These are phyloP conservation scores for Spisula solida DNA, from an alignment of 2,888 invertebrate genomes.

Conservation along the genomic window DNA sequence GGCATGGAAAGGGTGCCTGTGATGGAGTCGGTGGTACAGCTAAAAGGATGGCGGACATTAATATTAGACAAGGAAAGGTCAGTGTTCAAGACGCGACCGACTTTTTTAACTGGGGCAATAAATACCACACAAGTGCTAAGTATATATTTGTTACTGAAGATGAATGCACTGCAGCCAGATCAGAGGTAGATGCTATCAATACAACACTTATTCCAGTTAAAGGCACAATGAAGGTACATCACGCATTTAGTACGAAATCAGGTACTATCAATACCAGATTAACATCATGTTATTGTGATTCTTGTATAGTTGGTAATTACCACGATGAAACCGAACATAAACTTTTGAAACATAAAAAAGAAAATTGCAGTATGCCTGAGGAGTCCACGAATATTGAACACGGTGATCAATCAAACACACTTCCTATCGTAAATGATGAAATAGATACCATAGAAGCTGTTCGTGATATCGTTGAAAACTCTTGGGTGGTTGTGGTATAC, in stretches of 20 bases:
- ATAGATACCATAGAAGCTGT: no score
- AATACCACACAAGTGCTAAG: neutral
- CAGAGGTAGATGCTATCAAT: neutral
- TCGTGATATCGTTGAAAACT: neutral
- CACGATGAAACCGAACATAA: no score
- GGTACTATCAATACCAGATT: neutral
- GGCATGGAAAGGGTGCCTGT: slow-evolving; percentile 66
- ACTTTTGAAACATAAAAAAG: neutral
- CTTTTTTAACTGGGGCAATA: slow-evolving; percentile 22
- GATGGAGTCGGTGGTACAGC: slow-evolving; percentile 60
- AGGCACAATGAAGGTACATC: neutral
- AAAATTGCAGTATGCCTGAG: neutral
- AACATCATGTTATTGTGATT: neutral
- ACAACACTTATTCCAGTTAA: neutral
- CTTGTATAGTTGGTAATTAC: neutral
- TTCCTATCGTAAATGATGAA: no score
- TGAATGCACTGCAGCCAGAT: neutral
- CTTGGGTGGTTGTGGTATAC: neutral
- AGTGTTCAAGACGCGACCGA: slow-evolving; percentile 21
- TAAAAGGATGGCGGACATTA: slow-evolving; percentile 61
- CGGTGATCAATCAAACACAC: neutral
- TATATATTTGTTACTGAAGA: slow-evolving; percentile 14
- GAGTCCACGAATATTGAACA: neutral
- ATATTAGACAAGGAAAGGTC: slow-evolving; percentile 35
- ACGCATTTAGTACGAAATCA: neutral